Percentiles rank a stretch among this genome's conserved stretches.
Conservation (phyloP, 2,888 invertebrate species). For the Sinotaia quadrata region DNA sequence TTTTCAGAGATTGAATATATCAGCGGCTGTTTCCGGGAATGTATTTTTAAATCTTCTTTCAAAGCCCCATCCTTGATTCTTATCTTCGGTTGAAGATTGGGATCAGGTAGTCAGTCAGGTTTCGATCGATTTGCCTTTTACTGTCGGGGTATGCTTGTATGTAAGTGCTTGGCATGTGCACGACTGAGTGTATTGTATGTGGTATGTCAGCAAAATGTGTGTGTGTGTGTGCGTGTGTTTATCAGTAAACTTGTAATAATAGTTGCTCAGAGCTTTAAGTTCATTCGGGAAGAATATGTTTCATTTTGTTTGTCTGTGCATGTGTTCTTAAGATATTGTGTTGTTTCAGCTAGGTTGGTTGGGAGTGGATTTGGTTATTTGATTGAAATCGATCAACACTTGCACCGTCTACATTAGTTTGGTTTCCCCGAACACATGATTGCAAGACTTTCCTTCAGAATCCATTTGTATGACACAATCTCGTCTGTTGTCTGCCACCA, state of each 20-base stretch:
- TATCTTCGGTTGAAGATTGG: too few relatives aligned
- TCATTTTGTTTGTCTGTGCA: not conserved
- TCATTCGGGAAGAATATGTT: not conserved
- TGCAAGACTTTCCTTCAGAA: not conserved
- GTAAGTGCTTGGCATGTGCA: not conserved
- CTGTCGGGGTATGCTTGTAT: not conserved
- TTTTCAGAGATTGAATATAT: too few relatives aligned
- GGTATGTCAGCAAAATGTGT: not conserved
- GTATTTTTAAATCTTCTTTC: too few relatives aligned
- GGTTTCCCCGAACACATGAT: too few relatives aligned
- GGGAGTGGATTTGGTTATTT: too few relatives aligned
- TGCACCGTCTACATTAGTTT: too few relatives aligned
- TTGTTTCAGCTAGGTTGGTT: too few relatives aligned
- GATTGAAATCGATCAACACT: too few relatives aligned
- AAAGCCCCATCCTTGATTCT: too few relatives aligned
- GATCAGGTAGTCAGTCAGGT: not conserved
- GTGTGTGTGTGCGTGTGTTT: slow-evolving; percentile 3
- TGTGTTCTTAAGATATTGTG: not conserved
- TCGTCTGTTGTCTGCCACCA: not conserved
- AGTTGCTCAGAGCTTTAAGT: not conserved
- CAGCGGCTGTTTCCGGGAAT: too few relatives aligned
- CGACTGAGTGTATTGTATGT: not conserved
- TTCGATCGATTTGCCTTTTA: not conserved
- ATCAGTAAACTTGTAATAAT: not conserved
- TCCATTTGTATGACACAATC: not conserved